Conservation (phyloP, 1,140 invertebrate species). For the Alviniconcha marisindica region DNA sequence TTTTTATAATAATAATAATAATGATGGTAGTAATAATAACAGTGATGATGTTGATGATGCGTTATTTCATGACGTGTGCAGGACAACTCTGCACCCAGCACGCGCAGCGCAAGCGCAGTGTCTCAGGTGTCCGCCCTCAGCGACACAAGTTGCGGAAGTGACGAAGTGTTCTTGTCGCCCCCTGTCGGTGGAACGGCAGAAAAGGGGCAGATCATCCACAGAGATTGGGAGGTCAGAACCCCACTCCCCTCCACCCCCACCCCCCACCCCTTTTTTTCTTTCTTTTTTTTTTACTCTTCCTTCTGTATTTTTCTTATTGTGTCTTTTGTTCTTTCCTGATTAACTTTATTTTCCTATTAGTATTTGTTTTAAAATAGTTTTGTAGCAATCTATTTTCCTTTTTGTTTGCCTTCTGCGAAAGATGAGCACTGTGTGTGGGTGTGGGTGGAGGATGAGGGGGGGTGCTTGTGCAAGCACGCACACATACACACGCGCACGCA, state of each 20-base stretch:
- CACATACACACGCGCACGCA: too few relatives aligned
- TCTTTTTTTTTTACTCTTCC: neutral
- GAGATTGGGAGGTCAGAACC: constrained; percentile 70
- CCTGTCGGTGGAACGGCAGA: constrained; percentile 47
- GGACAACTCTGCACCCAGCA: constrained; percentile 39
- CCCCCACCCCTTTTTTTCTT: neutral
- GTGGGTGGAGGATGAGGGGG: too few relatives aligned
- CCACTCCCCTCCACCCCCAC: too few relatives aligned
- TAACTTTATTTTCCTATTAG: neutral
- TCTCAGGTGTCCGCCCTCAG: constrained; percentile 55
- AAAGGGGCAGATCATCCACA: constrained; percentile 56
- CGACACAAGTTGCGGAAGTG: constrained; percentile 69
- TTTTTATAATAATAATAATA: neutral
- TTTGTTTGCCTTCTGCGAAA: too few relatives aligned
- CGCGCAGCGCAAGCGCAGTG: constrained; percentile 51
- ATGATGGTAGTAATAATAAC: too few relatives aligned
- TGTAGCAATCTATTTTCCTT: too few relatives aligned
- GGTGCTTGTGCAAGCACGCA: too few relatives aligned
- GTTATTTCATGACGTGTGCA: neutral
- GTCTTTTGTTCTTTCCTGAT: too few relatives aligned
- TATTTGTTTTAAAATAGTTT: too few relatives aligned
- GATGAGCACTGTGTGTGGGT: too few relatives aligned
- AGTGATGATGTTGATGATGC: neutral
- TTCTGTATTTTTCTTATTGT: neutral
- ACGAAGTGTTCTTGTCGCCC: constrained; percentile 68